A percentile compares a stretch with the other conserved stretches of the same genome.
Evolutionary conservation across 2,888 invertebrate genomes (phyloP).

Genomic region (Liposcelis brunnea): DNA sequence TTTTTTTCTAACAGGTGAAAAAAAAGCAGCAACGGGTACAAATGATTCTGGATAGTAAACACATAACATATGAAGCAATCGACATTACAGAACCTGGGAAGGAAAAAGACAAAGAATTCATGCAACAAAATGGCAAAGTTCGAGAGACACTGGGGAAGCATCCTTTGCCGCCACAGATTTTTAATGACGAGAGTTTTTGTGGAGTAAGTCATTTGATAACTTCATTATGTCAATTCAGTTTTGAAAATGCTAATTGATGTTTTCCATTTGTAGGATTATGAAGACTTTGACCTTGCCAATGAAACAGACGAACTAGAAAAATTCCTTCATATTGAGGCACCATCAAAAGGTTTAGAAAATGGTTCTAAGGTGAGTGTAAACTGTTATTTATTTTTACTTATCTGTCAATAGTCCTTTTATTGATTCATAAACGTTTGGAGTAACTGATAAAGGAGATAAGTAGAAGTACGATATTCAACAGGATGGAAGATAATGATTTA

Average conservation of each 20-base stretch:
- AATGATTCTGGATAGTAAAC: slow-evolving; percentile 85
- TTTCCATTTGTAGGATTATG: slow-evolving; percentile 58
- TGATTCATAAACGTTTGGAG: too few relatives aligned
- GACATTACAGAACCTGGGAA: slow-evolving; percentile 91
- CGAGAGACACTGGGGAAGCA: slow-evolving; percentile 52
- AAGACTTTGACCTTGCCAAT: slow-evolving; percentile 78
- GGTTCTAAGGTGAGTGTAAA: slow-evolving; percentile 13
- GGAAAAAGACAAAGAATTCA: slow-evolving; percentile 74
- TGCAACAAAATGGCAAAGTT: slow-evolving; percentile 72
- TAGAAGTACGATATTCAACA: too few relatives aligned
- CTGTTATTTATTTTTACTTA: too few relatives aligned
- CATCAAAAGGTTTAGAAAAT: slow-evolving; percentile 6
- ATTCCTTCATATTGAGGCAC: slow-evolving; percentile 50
- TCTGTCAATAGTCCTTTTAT: too few relatives aligned
- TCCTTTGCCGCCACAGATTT: slow-evolving; percentile 84
- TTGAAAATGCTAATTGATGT: slow-evolving; percentile 10
- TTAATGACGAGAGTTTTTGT: slow-evolving; percentile 80
- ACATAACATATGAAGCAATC: slow-evolving; percentile 72
- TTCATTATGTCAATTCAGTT: slow-evolving; percentile 8
- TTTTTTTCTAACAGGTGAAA: slow-evolving; percentile 51
- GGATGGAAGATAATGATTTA: too few relatives aligned
- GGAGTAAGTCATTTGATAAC: slow-evolving; percentile 78
- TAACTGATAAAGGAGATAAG: too few relatives aligned
- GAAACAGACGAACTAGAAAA: slow-evolving; percentile 79
- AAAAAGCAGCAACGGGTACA: slow-evolving; percentile 87